Conservation (phyloP, 2,888 invertebrate species). For the Acleris literana region DNA sequence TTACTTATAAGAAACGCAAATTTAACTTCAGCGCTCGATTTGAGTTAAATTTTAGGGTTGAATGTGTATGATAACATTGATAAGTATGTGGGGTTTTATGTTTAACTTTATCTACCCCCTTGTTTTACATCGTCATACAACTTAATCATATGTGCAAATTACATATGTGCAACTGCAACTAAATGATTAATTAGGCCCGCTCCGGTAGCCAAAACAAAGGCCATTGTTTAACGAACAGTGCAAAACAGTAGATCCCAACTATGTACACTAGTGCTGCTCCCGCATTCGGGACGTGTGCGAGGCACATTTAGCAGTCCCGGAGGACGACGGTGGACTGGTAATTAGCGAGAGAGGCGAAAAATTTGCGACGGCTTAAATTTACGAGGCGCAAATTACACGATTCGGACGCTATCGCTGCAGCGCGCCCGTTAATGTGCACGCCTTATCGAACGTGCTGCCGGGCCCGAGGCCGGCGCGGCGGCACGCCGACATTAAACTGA, state of each 20-base stretch:
- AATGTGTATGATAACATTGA: too few species aligned
- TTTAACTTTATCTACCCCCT: too few species aligned
- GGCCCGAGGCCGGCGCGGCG: conserved; percentile 40
- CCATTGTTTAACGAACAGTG: conserved; percentile 72
- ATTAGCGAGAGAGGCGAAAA: conserved; percentile 82
- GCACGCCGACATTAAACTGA: conserved; percentile 60
- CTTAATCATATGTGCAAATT: conserved; percentile 12
- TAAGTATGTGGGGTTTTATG: too few species aligned
- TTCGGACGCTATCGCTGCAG: conserved; percentile 78
- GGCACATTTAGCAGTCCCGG: conserved; percentile 78
- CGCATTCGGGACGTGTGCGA: conserved; percentile 78
- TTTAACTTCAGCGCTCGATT: too few species aligned
- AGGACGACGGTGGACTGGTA: conserved; percentile 79
- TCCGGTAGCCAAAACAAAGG: conserved; percentile 75
- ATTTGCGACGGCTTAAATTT: conserved; percentile 82
- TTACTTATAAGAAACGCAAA: too few species aligned
- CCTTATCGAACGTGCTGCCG: conserved; percentile 73
- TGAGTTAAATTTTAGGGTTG: too few species aligned
- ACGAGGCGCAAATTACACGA: conserved; percentile 83
- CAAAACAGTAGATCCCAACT: conserved; percentile 63
- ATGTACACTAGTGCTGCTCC: conserved; percentile 57
- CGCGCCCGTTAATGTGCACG: conserved; percentile 77
- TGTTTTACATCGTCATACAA: conserved; percentile 2
- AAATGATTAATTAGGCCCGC: conserved; percentile 66
- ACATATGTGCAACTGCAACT: conserved; percentile 48